Base-by-base conservation (phyloP, 2,797 vertebrate species). In the Sebastes umbrosus region DNA sequence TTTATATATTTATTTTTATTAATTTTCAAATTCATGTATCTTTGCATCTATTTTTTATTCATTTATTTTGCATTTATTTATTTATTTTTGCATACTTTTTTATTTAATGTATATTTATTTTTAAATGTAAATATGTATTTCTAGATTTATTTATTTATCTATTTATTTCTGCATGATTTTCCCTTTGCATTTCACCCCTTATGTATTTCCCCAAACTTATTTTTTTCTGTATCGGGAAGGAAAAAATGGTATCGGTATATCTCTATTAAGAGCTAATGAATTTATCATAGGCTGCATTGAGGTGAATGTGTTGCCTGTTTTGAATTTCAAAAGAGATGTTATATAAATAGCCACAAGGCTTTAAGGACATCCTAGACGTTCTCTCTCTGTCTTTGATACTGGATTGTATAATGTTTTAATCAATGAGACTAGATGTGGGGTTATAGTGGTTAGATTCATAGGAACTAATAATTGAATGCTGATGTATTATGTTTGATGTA, bases 151-250 rank as follows among this genome's bases (percentile, higher is more conserved):
- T 46, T 46, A 46, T 46, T 46, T 8, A 18, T 46, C 43, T 8
- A 46, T 46, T 46, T 46, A 46, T 46, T 46, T 46, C 0, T 0
- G 43, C 16, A 46, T 8, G 16, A 46, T 46, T 2, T 46, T 46
- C 16, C 7, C 43, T 46, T 46, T 8, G 16, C 43, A 46, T 46
- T 43, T 43, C 39, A 43, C 39, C 43, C 43, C 7, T 0, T 8
- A 8, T 46, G 0, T 46, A 18, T 46, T 46, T 46, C 16, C 43
- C 43, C 7, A 18, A 46, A 46, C 0, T 20, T 46, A 0, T 8
- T 0, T 32, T 0, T 46, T 46, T 46, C 43, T 46, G 43, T 18
- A 43, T 43, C 39, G 14, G 0, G 0, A 43, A 43, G 39, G 43
- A 18, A 46, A 18, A 46, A 46, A 46, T 46, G 43, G 16, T 8